Evolutionary conservation across 1,140 invertebrate species (phyloP).

Genomic region (Diorhabda elongata): DNA sequence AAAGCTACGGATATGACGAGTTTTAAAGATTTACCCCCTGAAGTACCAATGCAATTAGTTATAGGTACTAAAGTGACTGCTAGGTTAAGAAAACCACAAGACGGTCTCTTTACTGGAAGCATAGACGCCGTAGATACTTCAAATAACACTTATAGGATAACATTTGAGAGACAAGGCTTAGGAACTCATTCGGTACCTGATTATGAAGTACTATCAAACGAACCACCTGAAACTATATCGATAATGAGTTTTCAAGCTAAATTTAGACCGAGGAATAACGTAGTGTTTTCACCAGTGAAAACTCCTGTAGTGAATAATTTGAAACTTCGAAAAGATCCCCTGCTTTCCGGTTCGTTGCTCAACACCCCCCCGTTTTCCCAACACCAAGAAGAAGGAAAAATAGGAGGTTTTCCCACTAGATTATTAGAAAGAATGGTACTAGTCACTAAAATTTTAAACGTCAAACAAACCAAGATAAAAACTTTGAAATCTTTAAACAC

Average conservation of each 20-base stretch:
- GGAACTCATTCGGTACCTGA: constrained; percentile 96
- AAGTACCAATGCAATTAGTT: constrained; percentile 93
- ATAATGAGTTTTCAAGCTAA: constrained; percentile 80
- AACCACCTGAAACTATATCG: constrained; percentile 85
- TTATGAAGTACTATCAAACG: constrained; percentile 93
- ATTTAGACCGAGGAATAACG: constrained; percentile 68
- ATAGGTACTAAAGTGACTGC: constrained; percentile 96
- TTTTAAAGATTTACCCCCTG: constrained; percentile 88
- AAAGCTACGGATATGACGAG: constrained; percentile 76
- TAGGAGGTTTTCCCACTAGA: constrained; percentile 81
- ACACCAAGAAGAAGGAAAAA: constrained; percentile 50
- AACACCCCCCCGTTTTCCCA: constrained; percentile 47
- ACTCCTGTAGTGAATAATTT: constrained; percentile 30
- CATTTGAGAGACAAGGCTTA: constrained; percentile 88
- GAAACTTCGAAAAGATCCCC: constrained; percentile 53
- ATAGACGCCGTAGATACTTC: constrained; percentile 97
- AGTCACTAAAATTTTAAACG: constrained; percentile 78
- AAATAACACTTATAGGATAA: constrained; percentile 95
- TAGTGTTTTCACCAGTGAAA: constrained; percentile 35
- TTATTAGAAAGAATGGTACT: constrained; percentile 83
- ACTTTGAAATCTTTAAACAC: constrained; percentile 84
- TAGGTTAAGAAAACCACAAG: constrained; percentile 80
- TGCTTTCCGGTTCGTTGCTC: constrained; percentile 48
- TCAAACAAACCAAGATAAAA: constrained; percentile 79
- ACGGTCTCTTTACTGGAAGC: constrained; percentile 93